A percentile compares a stretch with the other conserved stretches of the same genome.
Conservation (phyloP, 2,797 vertebrate genomes). For the Remorina albescens region DNA sequence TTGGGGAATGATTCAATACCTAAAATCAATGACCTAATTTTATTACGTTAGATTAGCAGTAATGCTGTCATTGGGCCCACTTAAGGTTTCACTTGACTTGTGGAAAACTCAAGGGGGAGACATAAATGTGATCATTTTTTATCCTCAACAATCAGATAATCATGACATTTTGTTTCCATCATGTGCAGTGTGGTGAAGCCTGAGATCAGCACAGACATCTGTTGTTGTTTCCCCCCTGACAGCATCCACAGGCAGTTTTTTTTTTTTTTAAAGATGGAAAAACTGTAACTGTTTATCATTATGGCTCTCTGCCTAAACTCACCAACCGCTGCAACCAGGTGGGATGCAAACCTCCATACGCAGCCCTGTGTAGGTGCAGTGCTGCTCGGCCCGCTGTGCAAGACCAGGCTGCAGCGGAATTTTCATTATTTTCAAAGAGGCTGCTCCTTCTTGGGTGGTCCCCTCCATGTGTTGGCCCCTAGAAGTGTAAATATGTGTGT, state of each 20-base stretch:
- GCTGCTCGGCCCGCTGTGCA: conserved; percentile 63
- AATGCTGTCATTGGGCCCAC: neutral
- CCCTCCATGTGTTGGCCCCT: conserved; percentile 66
- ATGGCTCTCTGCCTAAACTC: conserved; percentile 23
- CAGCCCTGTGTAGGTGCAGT: conserved; percentile 38
- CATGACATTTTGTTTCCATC: neutral
- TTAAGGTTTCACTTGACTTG: neutral
- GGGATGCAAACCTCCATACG: conserved; percentile 42
- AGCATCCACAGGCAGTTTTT: conserved; percentile 18
- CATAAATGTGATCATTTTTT: neutral
- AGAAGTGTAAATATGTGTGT: conserved; percentile 65
- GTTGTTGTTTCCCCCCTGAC: conserved; percentile 4
- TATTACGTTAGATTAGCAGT: neutral
- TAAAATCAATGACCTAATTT: neutral
- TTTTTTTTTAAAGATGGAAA: conserved; percentile 30
- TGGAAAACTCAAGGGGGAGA: neutral
- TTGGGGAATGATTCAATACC: neutral
- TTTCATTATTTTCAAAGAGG: conserved; percentile 76
- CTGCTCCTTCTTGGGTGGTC: conserved; percentile 75
- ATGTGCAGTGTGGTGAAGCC: neutral
- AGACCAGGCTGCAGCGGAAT: conserved; percentile 64
- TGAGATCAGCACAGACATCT: neutral
- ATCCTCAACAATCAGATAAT: neutral
- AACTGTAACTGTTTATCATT: conserved; percentile 44
- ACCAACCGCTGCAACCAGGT: conserved; percentile 51